Base-by-base conservation (phyloP, 2,888 invertebrate species). In the Aporophyla lueneburgensis region DNA sequence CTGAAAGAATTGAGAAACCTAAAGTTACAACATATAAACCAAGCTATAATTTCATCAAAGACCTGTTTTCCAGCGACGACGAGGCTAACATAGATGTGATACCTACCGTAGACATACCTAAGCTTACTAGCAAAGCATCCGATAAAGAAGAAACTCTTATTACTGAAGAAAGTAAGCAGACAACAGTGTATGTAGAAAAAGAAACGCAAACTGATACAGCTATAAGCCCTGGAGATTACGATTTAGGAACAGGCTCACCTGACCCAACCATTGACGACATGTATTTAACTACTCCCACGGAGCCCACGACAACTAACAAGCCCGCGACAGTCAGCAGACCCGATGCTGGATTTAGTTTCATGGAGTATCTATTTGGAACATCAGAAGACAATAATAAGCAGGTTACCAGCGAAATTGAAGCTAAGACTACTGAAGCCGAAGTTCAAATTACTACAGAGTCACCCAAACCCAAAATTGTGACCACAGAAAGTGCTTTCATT, bases 361-460 rank as follows among this genome's bases (percentile, higher is more conserved):
- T 96, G 95, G 95, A 95, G 78, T 96, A 96, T 78, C 88, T 96
- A 19, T 96, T 96, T 76, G 96, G 97, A 86, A 86, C 95, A 21
- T 89, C 94, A 16, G 89, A 93, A 46, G 94, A 93, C 33, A 83
- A 61, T 63, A 89, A 90, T 40, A 91, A 93, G 71, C 82, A 86
- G 54, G 54, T 76, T 24, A 84, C 88, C 70, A 84, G 86, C 59
- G 86, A 89, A 76, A 81, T 89, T 10, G 86, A 85, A 87, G 94
- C 87, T 27, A 84, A 83, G 65, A 81, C 75, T 53, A 83, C 86
- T 33, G 73, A 76, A 71, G 33, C 79, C n/a, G 90, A 92, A 76
- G 78, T 85, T 43, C 91, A 93, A 81, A 87, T 89, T 49, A 89
- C 92, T 7, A 93, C 93, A 16, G 94, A 93, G 73, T 80, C 81